A percentile compares a stretch with the other conserved stretches of the same genome.
These are phyloP conservation scores for Melitaea cinxia DNA, from an alignment of 1,140 invertebrate species.

Conservation along the genomic window DNA sequence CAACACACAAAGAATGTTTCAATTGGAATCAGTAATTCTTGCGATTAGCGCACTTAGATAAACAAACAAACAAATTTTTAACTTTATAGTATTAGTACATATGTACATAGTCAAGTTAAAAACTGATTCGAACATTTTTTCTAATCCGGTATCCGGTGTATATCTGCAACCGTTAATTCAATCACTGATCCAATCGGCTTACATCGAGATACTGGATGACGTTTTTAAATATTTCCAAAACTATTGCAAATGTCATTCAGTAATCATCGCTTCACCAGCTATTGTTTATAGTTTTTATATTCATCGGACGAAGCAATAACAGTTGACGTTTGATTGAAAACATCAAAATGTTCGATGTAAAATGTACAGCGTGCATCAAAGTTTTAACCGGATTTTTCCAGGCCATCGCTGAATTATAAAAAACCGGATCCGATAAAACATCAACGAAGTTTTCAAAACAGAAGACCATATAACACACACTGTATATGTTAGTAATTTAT, in stretches of 20 bases:
- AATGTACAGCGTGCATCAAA: conserved; percentile 4
- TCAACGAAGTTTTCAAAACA: neutral
- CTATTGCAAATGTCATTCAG: neutral
- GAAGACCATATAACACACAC: neutral
- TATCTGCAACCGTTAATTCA: too few relatives aligned
- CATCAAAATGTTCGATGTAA: conserved; percentile 4
- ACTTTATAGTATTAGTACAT: too few relatives aligned
- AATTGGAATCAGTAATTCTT: too few relatives aligned
- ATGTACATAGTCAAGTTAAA: too few relatives aligned
- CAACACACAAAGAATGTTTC: too few relatives aligned
- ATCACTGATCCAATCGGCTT: too few relatives aligned
- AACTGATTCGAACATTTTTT: too few relatives aligned
- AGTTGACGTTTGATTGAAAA: conserved; percentile 6
- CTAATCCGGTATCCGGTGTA: too few relatives aligned
- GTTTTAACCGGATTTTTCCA: neutral
- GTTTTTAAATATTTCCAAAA: neutral
- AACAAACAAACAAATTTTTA: too few relatives aligned
- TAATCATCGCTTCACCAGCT: neutral
- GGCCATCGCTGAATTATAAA: neutral
- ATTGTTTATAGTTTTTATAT: neutral
- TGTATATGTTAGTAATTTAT: too few relatives aligned
- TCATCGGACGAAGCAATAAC: neutral
- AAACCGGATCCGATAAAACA: neutral
- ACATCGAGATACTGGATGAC: too few relatives aligned
- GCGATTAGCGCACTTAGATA: too few relatives aligned